Evolutionary conservation across 2,113 vertebrate genomes (phyloP), one percentile per base, ranked within the genome.

Genomic region (Prochilodus magdalenae): DNA sequence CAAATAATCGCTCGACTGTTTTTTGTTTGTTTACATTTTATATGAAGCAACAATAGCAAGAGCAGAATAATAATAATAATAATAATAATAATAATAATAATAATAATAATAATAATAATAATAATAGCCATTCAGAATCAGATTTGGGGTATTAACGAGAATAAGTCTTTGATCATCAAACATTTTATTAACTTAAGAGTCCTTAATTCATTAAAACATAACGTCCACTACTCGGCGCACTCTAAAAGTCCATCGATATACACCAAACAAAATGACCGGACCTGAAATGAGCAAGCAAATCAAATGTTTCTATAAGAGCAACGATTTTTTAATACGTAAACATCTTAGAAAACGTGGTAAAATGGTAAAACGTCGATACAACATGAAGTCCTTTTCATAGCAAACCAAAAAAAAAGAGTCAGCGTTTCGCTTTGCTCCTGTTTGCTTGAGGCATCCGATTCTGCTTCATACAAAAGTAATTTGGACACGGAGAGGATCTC

Each of bases 241-340:
- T 96, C 94, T 94, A 95, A 93, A 90, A 92, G 93, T 94, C 93
- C 92, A 95, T 92, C 92, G 94, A 94, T 96, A 93, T 91, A 96
- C 95, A 96, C 89, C 93, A 92, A 94, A 93, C 3, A 94, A 95
- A 91, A 95, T 53, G 22, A 83, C 44, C 73, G 81, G 74, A 85
- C 71, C 91, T 91, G 91, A 94, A 95, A 95, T 95, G 93, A 95
- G 94, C 94, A 96, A 97, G 94, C 95, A 93, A 95, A 95, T 93
- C 83, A 92, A 94, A 88, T 91, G 94, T 95, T 92, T 93, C 95
- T 94, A 96, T 94, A 90, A 92, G 89, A 95, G 91, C 92, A 93
- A 94, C 95, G 90, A 89, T 18, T 94, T 60, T 98, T 98, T 97
- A 99, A 98, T 98, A 98, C 94, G 95, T 94, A 96, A 96, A 97